These are phyloP conservation scores for Dicentrarchus labrax DNA, from an alignment of 2,113 vertebrate species.

Conservation along the genomic window DNA sequence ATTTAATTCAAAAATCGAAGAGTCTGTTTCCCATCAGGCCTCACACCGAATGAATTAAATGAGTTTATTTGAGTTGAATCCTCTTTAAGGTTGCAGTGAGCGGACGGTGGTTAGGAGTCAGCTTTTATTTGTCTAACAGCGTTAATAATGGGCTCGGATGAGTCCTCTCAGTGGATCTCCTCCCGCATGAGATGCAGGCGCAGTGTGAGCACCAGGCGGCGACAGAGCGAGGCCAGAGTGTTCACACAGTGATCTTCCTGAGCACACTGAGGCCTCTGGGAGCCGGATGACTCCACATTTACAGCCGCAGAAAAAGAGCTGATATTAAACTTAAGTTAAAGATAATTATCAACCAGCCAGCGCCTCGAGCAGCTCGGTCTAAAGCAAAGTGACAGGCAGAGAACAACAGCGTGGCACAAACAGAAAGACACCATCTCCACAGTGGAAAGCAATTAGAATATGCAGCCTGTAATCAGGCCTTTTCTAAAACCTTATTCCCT, in stretches of 20 bases:
- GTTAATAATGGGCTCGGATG: not conserved
- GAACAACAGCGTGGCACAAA: not conserved
- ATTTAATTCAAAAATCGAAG: not conserved
- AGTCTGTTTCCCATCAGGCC: not conserved
- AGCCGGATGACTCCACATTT: not conserved
- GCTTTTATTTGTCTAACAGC: not conserved
- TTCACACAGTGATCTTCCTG: not conserved
- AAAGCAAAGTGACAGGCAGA: not conserved
- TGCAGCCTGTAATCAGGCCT: slow-evolving; percentile 41
- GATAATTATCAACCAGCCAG: slow-evolving; percentile 5
- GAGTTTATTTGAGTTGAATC: not conserved
- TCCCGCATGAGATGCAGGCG: slow-evolving; percentile 2
- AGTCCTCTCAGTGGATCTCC: not conserved
- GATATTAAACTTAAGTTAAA: not conserved
- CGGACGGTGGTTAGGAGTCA: no score
- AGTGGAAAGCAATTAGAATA: slow-evolving; percentile 26
- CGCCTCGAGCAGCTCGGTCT: not conserved
- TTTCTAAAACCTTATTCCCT: slow-evolving; percentile 24
- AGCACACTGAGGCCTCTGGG: slow-evolving; percentile 42
- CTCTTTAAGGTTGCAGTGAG: not conserved
- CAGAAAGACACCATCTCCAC: not conserved
- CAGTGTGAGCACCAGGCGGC: slow-evolving; percentile 79
- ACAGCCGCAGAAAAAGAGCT: not conserved
- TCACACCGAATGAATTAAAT: not conserved
- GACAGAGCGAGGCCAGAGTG: slow-evolving; percentile 73